phyloP scores from a whole-genome alignment of 1,140 invertebrate species.

The Eurosta solidaginis region DNA sequence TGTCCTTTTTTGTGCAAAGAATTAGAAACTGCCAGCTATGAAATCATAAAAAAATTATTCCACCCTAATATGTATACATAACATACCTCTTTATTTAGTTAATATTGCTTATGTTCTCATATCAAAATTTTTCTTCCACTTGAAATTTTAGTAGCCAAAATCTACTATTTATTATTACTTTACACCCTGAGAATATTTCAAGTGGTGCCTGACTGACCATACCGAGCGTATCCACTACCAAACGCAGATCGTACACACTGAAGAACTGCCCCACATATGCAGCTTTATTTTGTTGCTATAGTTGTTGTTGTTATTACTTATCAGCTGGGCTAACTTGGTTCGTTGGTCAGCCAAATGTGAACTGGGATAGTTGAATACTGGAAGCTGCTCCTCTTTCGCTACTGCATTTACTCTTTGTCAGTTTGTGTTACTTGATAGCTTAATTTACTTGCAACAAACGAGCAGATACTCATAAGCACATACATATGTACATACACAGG shows the following conservation, averaged over 20 bases:
- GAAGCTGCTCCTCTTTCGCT: background rate
- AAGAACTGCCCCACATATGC: too few relatives aligned
- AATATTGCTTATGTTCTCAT: background rate
- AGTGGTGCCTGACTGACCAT: constrained; percentile 18
- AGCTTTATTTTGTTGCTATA: background rate
- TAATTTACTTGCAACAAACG: constrained; percentile 2
- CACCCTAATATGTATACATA: too few relatives aligned
- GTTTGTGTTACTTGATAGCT: constrained; percentile 19
- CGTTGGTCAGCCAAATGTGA: background rate
- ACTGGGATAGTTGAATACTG: background rate
- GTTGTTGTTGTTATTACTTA: background rate
- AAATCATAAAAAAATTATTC: too few relatives aligned
- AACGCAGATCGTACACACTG: too few relatives aligned
- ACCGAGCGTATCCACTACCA: too few relatives aligned
- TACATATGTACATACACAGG: background rate
- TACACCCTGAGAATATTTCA: constrained; percentile 2
- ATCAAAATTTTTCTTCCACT: background rate
- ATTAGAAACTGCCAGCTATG: too few relatives aligned
- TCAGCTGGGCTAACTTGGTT: background rate
- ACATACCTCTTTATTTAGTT: background rate
- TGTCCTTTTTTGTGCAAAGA: too few relatives aligned
- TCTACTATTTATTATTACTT: constrained; percentile 16
- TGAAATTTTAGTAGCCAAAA: constrained; percentile 23
- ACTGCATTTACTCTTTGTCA: background rate
- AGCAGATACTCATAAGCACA: too few relatives aligned